Conservation (phyloP, 1,140 invertebrate genomes). For the Drosophila arizonae region DNA sequence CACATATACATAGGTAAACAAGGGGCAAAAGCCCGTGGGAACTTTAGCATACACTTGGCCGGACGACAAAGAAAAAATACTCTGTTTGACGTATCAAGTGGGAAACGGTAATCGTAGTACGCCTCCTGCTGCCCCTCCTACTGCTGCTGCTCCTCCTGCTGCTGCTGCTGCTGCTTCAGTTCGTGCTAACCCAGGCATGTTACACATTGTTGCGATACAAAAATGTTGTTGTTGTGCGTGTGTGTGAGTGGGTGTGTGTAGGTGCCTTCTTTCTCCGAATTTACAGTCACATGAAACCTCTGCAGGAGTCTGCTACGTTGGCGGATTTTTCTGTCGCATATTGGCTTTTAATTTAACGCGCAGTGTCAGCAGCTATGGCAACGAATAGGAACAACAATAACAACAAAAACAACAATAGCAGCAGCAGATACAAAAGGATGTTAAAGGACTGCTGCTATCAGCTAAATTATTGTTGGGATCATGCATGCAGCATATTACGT, state of each 20-base stretch:
- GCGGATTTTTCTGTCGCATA: constrained; percentile 73
- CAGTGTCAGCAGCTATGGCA: constrained; percentile 63
- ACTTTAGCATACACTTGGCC: constrained; percentile 30
- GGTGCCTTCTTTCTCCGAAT: constrained; percentile 17
- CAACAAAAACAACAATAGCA: constrained; percentile 4
- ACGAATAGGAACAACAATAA: constrained; percentile 10
- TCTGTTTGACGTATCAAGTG: constrained; percentile 51
- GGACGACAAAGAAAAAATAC: constrained; percentile 15
- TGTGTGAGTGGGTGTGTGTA: constrained; percentile 4
- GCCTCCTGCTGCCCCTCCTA: not conserved
- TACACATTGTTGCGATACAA: constrained; percentile 54
- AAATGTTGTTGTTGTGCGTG: constrained; percentile 42
- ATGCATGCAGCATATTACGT: constrained; percentile 21
- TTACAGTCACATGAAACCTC: constrained; percentile 32
- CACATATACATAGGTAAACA: constrained; percentile 47
- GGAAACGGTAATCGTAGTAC: constrained; percentile 60
- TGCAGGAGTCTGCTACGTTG: constrained; percentile 56
- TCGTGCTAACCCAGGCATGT: constrained; percentile 23
- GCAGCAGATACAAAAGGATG: not conserved
- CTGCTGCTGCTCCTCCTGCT: not conserved
- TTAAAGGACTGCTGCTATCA: constrained; percentile 32
- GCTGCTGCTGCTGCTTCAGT: not conserved
- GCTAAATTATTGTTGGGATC: constrained; percentile 41
- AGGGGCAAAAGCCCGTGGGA: constrained; percentile 54
- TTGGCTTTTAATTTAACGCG: constrained; percentile 76